Evolutionary conservation across 2,888 invertebrate species (phyloP), one percentile per base, ranked within the genome.

Genomic region (Scaeva pyrastri): DNA sequence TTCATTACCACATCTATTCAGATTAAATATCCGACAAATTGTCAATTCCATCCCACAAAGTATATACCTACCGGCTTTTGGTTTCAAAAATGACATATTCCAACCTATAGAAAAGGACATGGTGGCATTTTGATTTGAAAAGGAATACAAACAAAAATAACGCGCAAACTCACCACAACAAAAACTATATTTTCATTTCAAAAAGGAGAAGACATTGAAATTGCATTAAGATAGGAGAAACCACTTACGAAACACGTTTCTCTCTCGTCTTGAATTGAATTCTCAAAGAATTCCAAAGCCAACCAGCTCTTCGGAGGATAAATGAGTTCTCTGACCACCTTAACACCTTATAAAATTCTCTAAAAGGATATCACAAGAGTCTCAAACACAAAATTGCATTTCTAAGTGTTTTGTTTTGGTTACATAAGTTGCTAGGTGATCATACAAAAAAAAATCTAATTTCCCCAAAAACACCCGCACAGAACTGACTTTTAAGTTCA

Each of bases 101-200:
- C 19, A 36, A 6, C 11, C 2, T 14, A 21, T 14, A 64, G 23
- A 12, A 64, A 2, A 16, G 0, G 7, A 31, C 31, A 31, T 31
- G 8, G 8, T 5, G 31, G 8, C 8, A 6, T 39, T 45, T n/a
- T 21, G 10, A 10, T n/a, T 26, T 11, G 6, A 23, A 16, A 16
- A 23, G 16, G 45, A 48, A 48, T 10, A 16, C 31, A 48, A 66
- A 45, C 16, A 66, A 19, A 36, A 66, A 12, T 21, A 48, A 6
- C 8, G 66, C 66, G 66, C 66, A 66, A 19, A 66, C 66, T 66
- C 66, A 66, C 66, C 66, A 48, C 48, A 48, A 48, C 48, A 48
- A 3, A 14, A 36, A 45, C n/a, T 31, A 31, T 31, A 31, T 36
- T 66, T 1, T 1, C 10, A 10, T 64, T 64, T 8, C 31, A 12